A percentile compares a stretch with the other conserved stretches of the same genome.
Evolutionary conservation across 2,797 vertebrate species (phyloP).

Genomic region (Pempheris klunzingeri): DNA sequence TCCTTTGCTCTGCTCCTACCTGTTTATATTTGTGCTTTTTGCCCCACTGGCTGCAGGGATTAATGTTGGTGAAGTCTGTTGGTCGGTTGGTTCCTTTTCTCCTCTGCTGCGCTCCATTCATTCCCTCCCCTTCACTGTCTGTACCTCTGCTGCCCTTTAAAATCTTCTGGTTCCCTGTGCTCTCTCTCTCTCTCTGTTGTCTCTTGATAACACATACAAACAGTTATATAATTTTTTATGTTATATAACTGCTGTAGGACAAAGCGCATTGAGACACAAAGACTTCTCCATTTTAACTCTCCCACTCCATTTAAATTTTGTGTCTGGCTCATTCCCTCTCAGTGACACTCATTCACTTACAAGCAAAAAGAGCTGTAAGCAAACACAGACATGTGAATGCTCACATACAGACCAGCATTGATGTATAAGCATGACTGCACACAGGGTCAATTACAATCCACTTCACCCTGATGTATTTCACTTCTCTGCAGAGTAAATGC

Average conservation of each 20-base stretch:
- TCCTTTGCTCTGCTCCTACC: slow-evolving; percentile 32
- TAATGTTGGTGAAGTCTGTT: slow-evolving; percentile 37
- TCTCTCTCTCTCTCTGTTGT: background rate
- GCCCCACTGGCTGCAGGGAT: slow-evolving; percentile 46
- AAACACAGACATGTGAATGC: slow-evolving; percentile 32
- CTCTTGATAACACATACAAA: slow-evolving; percentile 25
- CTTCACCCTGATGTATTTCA: slow-evolving; percentile 40
- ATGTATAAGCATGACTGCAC: slow-evolving; percentile 28
- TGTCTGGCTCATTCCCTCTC: background rate
- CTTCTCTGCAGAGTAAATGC: slow-evolving; percentile 32
- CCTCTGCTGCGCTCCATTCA: slow-evolving; percentile 19
- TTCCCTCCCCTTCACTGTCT: slow-evolving; percentile 19
- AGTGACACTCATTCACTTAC: background rate
- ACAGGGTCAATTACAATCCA: slow-evolving; percentile 44
- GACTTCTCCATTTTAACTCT: background rate
- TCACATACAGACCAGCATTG: background rate
- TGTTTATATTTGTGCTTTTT: slow-evolving; percentile 44
- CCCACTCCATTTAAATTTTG: slow-evolving; percentile 1
- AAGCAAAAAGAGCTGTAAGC: slow-evolving; percentile 15
- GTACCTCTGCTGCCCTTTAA: slow-evolving; percentile 23
- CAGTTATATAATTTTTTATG: slow-evolving; percentile 3
- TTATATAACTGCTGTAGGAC: slow-evolving; percentile 23
- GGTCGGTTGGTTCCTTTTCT: slow-evolving; percentile 5
- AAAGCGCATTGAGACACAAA: slow-evolving; percentile 18
- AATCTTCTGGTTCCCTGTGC: slow-evolving; percentile 19